These are phyloP conservation scores for Hipparchia sbordonii DNA, from an alignment of 2,888 invertebrate genomes.

Conservation along the genomic window DNA sequence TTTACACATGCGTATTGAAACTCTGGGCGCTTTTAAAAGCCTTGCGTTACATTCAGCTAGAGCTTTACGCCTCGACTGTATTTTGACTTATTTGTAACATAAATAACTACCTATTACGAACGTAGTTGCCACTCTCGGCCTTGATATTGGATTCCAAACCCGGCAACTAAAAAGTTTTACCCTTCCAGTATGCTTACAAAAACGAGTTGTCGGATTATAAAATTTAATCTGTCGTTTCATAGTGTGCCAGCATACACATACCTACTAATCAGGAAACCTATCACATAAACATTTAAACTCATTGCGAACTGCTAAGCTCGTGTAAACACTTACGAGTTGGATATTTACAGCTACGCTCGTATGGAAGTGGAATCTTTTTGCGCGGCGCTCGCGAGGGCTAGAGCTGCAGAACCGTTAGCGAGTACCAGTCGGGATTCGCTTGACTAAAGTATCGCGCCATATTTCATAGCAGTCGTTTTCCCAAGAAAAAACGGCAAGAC, in stretches of 20 bases:
- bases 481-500: slow-evolving; percentile 45
- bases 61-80: too few species aligned
- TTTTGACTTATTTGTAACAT: too few species aligned
- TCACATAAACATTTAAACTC: slow-evolving; percentile 2
- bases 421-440: slow-evolving; percentile 42
- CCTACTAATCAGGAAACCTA: neutral
- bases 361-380: slow-evolving; percentile 30
- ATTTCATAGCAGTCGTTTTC: slow-evolving; percentile 43
- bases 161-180: neutral
- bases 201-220: neutral
- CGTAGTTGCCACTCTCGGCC: too few species aligned
- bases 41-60: too few species aligned
- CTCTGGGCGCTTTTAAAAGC: too few species aligned
- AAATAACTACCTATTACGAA: neutral
- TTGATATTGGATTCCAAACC: neutral
- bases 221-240: neutral
- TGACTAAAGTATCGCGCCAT: slow-evolving; percentile 45
- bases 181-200: neutral
- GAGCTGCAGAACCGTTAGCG: slow-evolving; percentile 41
- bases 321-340: slow-evolving; percentile 7
- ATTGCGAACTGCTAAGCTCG: neutral
- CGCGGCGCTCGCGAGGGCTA: slow-evolving; percentile 27
- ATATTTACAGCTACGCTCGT: slow-evolving; percentile 29
- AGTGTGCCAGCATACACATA: neutral
- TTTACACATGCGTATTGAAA: too few species aligned